These are phyloP conservation scores for Hippocampus barbouri DNA, from an alignment of 2,113 vertebrate species.

Conservation along the genomic window DNA sequence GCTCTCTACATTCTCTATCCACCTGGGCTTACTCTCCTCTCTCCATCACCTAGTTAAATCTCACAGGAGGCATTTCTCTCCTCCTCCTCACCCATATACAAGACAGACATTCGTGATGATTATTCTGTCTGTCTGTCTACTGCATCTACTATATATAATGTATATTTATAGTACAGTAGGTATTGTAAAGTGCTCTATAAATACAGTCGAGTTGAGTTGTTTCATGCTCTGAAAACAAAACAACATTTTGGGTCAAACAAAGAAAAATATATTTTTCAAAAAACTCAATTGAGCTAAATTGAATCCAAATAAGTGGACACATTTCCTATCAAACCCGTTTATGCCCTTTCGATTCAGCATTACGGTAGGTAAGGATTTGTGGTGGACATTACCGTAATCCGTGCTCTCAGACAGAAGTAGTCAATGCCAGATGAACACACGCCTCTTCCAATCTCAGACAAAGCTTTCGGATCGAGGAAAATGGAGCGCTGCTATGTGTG, in stretches of 20 bases:
- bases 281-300: background rate
- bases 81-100: background rate
- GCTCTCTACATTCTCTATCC: slow-evolving; percentile 25
- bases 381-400: slow-evolving; percentile 27
- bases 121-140: background rate
- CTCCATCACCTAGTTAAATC: slow-evolving; percentile 31
- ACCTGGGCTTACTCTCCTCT: slow-evolving; percentile 40
- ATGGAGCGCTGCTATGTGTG: slow-evolving; percentile 56
- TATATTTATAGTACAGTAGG: no score
- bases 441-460: slow-evolving; percentile 18
- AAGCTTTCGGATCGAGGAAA: slow-evolving; percentile 32
- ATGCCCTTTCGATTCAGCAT: rapidly evolving
- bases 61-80: slow-evolving; percentile 35
- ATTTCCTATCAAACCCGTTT: background rate
- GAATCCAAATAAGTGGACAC: background rate
- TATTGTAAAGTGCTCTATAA: no score
- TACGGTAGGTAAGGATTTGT: slow-evolving; percentile 22
- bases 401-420: slow-evolving; percentile 41
- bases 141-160: no score
- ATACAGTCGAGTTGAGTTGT: no score
- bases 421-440: slow-evolving; percentile 34
- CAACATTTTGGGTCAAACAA: no score
- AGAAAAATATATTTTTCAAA: no score
- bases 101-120: background rate
- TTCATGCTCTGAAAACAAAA: no score